Percentiles rank a stretch among this genome's conserved stretches.
phyloP scores from a whole-genome alignment of 2,888 invertebrate species.

The Hipparchia semele region DNA sequence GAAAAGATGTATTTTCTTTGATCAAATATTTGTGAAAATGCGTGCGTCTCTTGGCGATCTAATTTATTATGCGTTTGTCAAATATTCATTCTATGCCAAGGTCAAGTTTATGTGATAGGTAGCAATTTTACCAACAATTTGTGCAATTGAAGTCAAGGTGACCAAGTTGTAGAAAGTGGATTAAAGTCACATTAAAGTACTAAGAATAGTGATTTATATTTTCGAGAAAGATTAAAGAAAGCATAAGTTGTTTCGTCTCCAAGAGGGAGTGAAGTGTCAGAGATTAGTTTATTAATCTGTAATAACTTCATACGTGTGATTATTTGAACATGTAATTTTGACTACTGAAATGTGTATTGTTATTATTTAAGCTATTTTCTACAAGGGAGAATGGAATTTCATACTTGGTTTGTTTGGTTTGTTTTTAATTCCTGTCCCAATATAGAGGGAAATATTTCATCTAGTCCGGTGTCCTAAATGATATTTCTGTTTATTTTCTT shows the following conservation, averaged over 20 bases:
- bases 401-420: too few species aligned
- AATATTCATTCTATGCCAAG: constrained; percentile 4
- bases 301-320: too few species aligned
- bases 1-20: background rate
- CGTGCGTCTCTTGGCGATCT: background rate
- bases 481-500: too few species aligned
- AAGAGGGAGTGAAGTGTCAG: background rate
- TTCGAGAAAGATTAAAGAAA: background rate
- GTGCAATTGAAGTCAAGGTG: constrained; percentile 14
- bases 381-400: too few species aligned
- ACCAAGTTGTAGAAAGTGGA: background rate
- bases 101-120: constrained; percentile 11
- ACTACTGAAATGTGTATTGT: background rate
- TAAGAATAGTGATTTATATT: background rate
- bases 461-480: too few species aligned
- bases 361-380: background rate
- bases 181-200: background rate
- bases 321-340: too few species aligned
- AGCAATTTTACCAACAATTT: constrained; percentile 10
- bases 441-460: too few species aligned
- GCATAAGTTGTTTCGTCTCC: background rate
- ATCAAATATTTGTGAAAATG: background rate
- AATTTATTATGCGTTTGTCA: background rate
- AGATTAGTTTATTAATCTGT: too few species aligned
- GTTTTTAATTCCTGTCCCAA: too few species aligned